phyloP scores from a whole-genome alignment of 2,113 vertebrate species.

The Opisthocomus hoazin region DNA sequence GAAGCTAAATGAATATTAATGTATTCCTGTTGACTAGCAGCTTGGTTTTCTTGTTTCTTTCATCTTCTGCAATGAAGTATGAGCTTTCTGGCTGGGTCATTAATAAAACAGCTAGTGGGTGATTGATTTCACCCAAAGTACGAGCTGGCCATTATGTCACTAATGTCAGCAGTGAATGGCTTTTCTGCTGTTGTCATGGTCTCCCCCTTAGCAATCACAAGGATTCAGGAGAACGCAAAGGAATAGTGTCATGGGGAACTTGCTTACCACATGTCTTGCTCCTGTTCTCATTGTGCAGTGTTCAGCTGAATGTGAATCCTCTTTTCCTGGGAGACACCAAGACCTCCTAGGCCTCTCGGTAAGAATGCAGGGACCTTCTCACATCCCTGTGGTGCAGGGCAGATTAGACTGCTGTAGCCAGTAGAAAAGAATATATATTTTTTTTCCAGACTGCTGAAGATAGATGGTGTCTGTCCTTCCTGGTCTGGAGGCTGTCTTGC shows the following conservation, averaged over 20 bases:
- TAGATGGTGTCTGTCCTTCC: not conserved
- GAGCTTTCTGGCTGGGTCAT: constrained; percentile 18
- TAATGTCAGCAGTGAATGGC: constrained; percentile 39
- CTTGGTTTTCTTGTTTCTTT: constrained; percentile 39
- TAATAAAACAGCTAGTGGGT: constrained; percentile 32
- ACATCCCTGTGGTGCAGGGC: not conserved
- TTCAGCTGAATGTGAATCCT: not conserved
- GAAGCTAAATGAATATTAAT: constrained; percentile 51
- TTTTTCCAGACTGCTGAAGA: not conserved
- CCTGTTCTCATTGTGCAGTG: not conserved
- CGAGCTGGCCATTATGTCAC: constrained; percentile 37
- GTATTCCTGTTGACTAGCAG: not conserved
- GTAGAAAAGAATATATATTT: not conserved
- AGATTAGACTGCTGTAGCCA: not conserved
- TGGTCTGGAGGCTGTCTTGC: not conserved
- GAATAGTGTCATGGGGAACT: not conserved
- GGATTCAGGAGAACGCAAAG: constrained; percentile 19
- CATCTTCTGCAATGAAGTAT: constrained; percentile 32
- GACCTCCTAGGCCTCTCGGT: not conserved
- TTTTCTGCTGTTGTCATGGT: constrained; percentile 60
- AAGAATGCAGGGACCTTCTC: not conserved
- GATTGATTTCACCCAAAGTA: constrained; percentile 44
- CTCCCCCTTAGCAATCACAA: constrained; percentile 23
- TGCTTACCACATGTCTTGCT: not conserved
- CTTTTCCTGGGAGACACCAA: constrained; percentile 25